Evolutionary conservation across 2,888 invertebrate genomes (phyloP).

Genomic region (Heteromurus nitidus): DNA sequence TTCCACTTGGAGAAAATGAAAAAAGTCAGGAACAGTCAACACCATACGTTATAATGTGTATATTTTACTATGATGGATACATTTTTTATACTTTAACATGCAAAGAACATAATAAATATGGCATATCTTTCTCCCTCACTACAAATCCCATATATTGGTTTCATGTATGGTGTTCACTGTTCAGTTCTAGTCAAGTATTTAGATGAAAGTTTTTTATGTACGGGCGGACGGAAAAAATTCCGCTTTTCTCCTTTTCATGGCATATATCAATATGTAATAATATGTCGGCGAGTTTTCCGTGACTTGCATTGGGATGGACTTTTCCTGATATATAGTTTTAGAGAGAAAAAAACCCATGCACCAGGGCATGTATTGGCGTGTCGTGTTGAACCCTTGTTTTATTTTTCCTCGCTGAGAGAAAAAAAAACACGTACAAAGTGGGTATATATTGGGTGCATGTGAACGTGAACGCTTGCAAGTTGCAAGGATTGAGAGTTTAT

Average conservation of each 20-base stretch:
- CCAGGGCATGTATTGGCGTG: no score
- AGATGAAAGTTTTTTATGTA: no score
- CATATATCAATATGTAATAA: constrained; percentile 10
- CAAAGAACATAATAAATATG: neutral
- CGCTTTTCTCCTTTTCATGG: neutral
- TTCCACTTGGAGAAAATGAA: constrained; percentile 39
- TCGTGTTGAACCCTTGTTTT: neutral
- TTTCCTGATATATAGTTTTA: neutral
- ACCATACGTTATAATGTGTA: constrained; percentile 10
- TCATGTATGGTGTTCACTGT: no score
- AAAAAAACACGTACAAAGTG: neutral
- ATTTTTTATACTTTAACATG: constrained; percentile 5
- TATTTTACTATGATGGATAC: constrained; percentile 5
- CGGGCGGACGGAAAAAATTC: no score
- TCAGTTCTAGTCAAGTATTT: no score
- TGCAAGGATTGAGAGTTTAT: neutral
- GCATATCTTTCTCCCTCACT: neutral
- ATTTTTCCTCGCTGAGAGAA: neutral
- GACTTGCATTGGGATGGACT: constrained; percentile 23
- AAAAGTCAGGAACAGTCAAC: constrained; percentile 52
- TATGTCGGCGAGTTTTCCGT: neutral
- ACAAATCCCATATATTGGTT: no score
- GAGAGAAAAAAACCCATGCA: no score
- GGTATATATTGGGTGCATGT: neutral
- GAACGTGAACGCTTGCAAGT: no score